Base-by-base conservation (phyloP, 2,113 vertebrate genomes). In the Phrynosoma platyrhinos region DNA sequence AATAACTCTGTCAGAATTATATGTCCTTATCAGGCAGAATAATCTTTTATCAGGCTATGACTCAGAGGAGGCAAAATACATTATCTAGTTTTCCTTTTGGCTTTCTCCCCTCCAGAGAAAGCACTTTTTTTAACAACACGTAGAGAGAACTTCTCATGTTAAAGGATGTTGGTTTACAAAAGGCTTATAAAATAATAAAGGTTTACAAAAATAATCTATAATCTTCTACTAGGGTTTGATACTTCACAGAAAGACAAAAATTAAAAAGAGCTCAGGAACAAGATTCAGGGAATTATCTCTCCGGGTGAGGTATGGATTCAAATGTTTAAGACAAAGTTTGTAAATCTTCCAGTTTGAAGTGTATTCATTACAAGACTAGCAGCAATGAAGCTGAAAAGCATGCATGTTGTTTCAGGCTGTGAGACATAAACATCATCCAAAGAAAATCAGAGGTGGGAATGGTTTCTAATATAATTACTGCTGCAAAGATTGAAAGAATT, bases 401-500 rank as follows among this genome's bases (percentile, higher is more conserved):
- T 27, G 3, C 6, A 68, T 21, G 10, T 27, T 55, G 40, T 85
- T 85, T 85, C 30, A 79, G 18, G 68, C 3, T 14, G 20, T 52
- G 47, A 3, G 84, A 21, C 30, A 42, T 42, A 64, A 64, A 77
- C 64, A 64, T 9, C 13, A 64, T 66, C 27, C 64, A 42, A 42
- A 77, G 58, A 85, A 79, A 68, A 52, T 78, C 40, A 86, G 58
- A 71, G 12, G 64, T 58, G 9, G 30, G 68, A 87, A 71, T 80
- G n/a, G 20, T 69, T 87, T 79, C n/a, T 58, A 87, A 87, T 40
- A 64, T 55, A 79, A 79, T 79, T 86, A 87, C 21, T 55, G 21
- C 47, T 72, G 30, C 6, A 71, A 79, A 79, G 42, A 86, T 25
- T 85, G 36, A 79, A 79, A 79, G 30, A 62, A 40, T 53, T 36